Evolutionary conservation across 1,140 invertebrate genomes (phyloP), one percentile per base, ranked within the genome.

Genomic region (Euwallacea fornicatus): DNA sequence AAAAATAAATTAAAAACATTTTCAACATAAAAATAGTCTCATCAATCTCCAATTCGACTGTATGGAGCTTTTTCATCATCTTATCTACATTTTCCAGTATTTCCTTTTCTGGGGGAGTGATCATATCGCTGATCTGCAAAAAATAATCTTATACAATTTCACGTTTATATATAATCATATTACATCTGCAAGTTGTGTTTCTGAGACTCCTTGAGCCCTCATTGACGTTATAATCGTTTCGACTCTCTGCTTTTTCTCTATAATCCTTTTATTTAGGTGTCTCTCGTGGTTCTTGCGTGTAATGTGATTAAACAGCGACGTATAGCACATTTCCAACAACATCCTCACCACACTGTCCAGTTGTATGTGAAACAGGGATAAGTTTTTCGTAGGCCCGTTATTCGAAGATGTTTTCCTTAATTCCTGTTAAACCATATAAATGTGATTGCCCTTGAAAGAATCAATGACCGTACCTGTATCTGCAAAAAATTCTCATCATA

Each of bases 191-290:
- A 94, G 87, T 79, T 94, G 90, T 69, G 89, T 86, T 72, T 89
- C 86, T 0, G 90, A 85, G 71, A 90, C 91, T 7, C 89, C 90
- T 74, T 90, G 86, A 75, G 90, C 86, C 74, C 88, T 88, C 81
- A 96, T 88, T 66, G 88, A 88, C 73, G 89, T 86, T 54, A 90
- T 86, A 55, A 96, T 89, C 41, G 89, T 90, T 75, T 94, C 91
- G 66, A 96, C 88, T 74, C 92, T 85, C 73, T 93, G 88, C 72
- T 93, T 89, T 82, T 96, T 96, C 74, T 95, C 93, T 61, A 95
- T 88, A 68, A 96, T 86, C 42, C 93, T 85, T 76, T 88, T 88
- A 80, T 93, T 90, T 63, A 84, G 82, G 7, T 76, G 80, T 42
- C 84, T 84, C 78, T 91, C 88, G 76, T 87, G 84, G 54, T 86